A percentile compares a stretch with the other conserved stretches of the same genome.
phyloP scores from a whole-genome alignment of 2,797 vertebrate species.

The Melanotaenia parkinsoni region DNA sequence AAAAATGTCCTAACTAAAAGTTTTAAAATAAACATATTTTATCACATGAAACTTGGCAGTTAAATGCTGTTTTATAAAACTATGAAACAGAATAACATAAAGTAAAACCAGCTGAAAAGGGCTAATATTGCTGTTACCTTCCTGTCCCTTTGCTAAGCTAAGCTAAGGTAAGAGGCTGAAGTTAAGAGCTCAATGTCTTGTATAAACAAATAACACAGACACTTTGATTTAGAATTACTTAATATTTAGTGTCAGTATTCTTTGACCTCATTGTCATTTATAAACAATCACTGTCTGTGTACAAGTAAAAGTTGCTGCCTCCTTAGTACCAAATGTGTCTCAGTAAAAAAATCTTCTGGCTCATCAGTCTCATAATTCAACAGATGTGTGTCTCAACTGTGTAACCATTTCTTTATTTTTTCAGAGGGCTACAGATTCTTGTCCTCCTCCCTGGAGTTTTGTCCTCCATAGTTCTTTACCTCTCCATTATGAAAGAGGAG shows the following conservation, averaged over 20 bases:
- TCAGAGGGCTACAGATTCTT: constrained; percentile 16
- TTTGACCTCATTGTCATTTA: neutral
- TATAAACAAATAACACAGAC: neutral
- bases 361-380: constrained; percentile 13
- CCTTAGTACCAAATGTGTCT: neutral
- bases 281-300: neutral
- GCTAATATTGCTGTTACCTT: neutral
- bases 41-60: neutral
- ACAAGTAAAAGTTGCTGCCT: neutral
- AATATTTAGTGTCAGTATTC: neutral
- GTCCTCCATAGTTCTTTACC: constrained; percentile 11
- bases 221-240: neutral
- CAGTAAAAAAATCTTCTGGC: neutral
- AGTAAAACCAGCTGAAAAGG: neutral
- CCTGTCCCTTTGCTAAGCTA: neutral
- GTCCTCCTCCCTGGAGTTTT: constrained; percentile 30
- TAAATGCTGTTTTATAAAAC: neutral
- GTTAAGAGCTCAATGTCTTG: neutral
- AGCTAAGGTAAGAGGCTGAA: neutral
- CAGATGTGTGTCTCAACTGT: constrained; percentile 21
- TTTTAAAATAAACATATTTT: neutral
- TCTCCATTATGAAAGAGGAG: constrained; percentile 38
- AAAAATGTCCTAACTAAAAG: neutral
- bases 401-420: constrained; percentile 26
- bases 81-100: neutral